Conservation (phyloP, 2,797 vertebrate genomes). For the Micromesistius poutassou region DNA sequence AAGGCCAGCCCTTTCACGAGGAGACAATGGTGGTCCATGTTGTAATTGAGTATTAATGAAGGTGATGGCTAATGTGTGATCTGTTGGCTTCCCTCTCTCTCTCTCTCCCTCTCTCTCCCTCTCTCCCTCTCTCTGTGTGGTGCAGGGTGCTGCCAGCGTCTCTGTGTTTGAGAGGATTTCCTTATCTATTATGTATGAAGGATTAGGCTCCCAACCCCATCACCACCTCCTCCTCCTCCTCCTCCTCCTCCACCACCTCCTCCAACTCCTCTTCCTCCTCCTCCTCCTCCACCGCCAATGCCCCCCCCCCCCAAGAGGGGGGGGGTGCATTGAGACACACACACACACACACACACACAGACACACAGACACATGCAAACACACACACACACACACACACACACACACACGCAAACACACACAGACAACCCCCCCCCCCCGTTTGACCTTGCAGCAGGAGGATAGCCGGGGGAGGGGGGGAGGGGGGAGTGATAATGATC, state of each 20-base stretch:
- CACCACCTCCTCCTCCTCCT: neutral
- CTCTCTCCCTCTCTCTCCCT: neutral
- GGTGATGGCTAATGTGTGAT: conserved; percentile 62
- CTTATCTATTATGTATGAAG: conserved; percentile 81
- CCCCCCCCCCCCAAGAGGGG: no score
- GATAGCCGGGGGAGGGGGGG: conserved; percentile 31
- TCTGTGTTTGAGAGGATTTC: conserved; percentile 76
- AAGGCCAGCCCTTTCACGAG: conserved; percentile 50
- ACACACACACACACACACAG: no score
- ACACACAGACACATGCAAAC: no score
- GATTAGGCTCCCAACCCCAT: conserved; percentile 67
- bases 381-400: neutral
- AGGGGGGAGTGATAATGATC: conserved; percentile 51
- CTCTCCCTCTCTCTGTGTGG: conserved; percentile 39
- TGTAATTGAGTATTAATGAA: conserved; percentile 76
- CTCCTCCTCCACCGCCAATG: no score
- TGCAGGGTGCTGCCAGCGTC: conserved; percentile 49
- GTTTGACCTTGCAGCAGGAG: conserved; percentile 66
- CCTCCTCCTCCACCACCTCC: neutral
- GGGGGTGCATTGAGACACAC: no score
- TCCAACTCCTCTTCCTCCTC: neutral
- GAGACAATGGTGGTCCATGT: conserved; percentile 53
- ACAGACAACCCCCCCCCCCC: neutral
- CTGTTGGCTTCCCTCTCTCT: conserved; percentile 52
- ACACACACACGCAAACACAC: conserved; percentile 12